Evolutionary conservation across 2,113 vertebrate species (phyloP).

Genomic region (Cisticola juncidis): DNA sequence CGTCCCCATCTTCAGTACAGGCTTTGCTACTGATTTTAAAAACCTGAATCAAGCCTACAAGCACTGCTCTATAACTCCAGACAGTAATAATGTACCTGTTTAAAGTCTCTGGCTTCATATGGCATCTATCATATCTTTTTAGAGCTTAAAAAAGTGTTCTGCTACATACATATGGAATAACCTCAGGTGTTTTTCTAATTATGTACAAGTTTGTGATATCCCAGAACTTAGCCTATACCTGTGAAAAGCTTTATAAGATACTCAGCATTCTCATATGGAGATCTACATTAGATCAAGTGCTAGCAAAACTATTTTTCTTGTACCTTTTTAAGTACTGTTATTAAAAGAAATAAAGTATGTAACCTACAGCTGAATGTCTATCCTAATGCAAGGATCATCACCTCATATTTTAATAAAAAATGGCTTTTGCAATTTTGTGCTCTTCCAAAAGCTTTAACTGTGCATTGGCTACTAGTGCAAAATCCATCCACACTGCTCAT

Average conservation of each 20-base stretch:
- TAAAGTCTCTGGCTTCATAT: background rate
- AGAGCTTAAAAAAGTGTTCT: background rate
- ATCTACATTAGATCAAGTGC: slow-evolving; percentile 74
- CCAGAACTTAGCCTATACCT: slow-evolving; percentile 75
- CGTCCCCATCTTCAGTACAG: background rate
- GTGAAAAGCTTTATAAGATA: slow-evolving; percentile 72
- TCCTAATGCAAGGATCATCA: background rate
- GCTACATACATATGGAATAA: background rate
- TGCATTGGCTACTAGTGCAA: slow-evolving; percentile 49
- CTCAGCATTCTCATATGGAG: slow-evolving; percentile 37
- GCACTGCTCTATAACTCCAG: background rate
- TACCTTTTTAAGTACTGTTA: slow-evolving; percentile 25
- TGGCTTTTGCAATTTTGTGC: slow-evolving; percentile 34
- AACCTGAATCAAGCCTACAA: background rate
- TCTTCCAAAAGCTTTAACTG: slow-evolving; percentile 60
- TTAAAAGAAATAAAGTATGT: background rate
- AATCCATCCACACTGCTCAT: background rate
- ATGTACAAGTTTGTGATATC: slow-evolving; percentile 5
- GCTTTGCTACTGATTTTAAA: background rate
- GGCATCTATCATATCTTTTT: background rate
- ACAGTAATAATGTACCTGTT: background rate
- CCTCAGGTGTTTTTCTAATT: slow-evolving; percentile 62
- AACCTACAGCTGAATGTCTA: background rate
- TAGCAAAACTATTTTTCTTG: slow-evolving; percentile 33
- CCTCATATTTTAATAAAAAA: slow-evolving; percentile 23